phyloP scores from a whole-genome alignment of 2,797 vertebrate genomes.

The Hydrolagus colliei region DNA sequence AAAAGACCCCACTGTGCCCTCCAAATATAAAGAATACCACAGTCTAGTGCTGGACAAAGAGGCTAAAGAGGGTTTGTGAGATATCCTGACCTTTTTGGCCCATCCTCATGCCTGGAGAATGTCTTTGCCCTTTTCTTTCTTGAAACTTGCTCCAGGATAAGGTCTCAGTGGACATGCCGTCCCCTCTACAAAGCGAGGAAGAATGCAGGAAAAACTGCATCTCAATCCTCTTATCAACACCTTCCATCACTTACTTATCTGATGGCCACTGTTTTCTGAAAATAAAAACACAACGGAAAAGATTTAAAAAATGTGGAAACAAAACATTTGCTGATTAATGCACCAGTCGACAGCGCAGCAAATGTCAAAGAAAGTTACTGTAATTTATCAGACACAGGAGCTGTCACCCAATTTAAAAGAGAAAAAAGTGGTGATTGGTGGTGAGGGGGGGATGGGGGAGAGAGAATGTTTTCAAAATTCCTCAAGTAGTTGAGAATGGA shows the following conservation, averaged over 20 bases:
- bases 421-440: neutral
- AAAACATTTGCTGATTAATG: constrained; percentile 31
- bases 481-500: constrained; percentile 19
- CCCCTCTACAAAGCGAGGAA: constrained; percentile 36
- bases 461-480: constrained; percentile 18
- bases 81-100: constrained; percentile 62
- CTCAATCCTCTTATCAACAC: constrained; percentile 24
- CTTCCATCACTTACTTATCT: constrained; percentile 31
- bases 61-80: constrained; percentile 59
- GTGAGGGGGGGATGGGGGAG: neutral
- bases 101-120: constrained; percentile 52
- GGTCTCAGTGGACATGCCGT: constrained; percentile 43
- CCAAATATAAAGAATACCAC: constrained; percentile 55
- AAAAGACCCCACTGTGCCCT: constrained; percentile 37
- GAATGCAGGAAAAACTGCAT: constrained; percentile 3
- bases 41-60: constrained; percentile 79
- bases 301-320: constrained; percentile 29
- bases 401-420: constrained; percentile 19
- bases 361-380: constrained; percentile 31
- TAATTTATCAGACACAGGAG: constrained; percentile 25
- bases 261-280: neutral
- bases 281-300: constrained; percentile 15
- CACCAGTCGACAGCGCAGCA: constrained; percentile 1
- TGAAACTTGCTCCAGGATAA: constrained; percentile 49
- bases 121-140: constrained; percentile 44